phyloP scores from a whole-genome alignment of 2,888 invertebrate genomes.

The Lithophane socia region DNA sequence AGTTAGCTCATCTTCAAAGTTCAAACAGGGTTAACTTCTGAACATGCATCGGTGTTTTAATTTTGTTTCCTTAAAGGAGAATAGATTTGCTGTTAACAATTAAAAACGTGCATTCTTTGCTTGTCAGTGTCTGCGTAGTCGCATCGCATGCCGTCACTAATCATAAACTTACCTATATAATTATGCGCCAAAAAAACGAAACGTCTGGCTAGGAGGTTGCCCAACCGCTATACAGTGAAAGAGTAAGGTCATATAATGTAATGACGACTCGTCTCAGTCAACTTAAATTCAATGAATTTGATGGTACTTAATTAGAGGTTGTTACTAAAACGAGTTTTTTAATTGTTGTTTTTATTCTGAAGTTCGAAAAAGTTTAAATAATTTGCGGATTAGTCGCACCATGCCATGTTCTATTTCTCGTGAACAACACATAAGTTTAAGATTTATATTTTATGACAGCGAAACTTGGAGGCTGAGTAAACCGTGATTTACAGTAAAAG shows the following conservation, averaged over 20 bases:
- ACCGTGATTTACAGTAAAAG: slow-evolving; percentile 46
- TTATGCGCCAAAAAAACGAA: slow-evolving; percentile 7
- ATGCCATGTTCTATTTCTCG: neutral
- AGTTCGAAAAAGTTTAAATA: slow-evolving; percentile 19
- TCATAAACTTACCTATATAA: neutral
- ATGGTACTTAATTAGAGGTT: slow-evolving; percentile 42
- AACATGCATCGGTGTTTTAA: neutral
- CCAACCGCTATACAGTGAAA: slow-evolving; percentile 15
- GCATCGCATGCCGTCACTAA: neutral
- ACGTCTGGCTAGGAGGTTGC: neutral
- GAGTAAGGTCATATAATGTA: slow-evolving; percentile 24
- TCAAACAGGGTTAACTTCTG: neutral
- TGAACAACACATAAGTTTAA: slow-evolving; percentile 2
- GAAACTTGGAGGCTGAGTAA: slow-evolving; percentile 32
- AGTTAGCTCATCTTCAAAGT: neutral
- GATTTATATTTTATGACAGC: slow-evolving; percentile 34
- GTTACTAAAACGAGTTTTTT: slow-evolving; percentile 27
- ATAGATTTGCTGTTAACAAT: neutral
- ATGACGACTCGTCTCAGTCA: slow-evolving; percentile 27
- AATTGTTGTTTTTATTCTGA: slow-evolving; percentile 17
- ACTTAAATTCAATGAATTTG: slow-evolving; percentile 40
- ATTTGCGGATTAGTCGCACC: neutral
- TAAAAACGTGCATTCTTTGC: neutral
- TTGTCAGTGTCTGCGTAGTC: neutral
- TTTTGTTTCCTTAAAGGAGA: neutral